A percentile compares a stretch with the other conserved stretches of the same genome.
These are phyloP conservation scores for Vireo griseus DNA, from an alignment of 2,797 vertebrate genomes.

Conservation along the genomic window DNA sequence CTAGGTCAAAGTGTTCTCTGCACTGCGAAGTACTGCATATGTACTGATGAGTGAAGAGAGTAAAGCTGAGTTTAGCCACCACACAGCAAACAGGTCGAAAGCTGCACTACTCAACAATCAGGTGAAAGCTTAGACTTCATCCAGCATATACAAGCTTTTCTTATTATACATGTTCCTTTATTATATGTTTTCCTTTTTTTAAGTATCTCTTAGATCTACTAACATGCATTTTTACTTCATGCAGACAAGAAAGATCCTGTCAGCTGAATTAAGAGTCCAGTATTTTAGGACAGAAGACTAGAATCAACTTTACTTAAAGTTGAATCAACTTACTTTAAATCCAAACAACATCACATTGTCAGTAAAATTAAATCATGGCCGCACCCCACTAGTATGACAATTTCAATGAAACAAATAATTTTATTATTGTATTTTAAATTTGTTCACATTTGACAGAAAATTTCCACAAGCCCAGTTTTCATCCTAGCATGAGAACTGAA, in stretches of 20 bases:
- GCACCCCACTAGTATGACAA: background rate
- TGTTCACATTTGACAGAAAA: background rate
- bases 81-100: rapidly evolving
- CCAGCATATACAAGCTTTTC: background rate
- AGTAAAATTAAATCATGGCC: background rate
- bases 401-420: background rate
- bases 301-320: background rate
- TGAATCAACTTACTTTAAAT: background rate
- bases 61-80: background rate
- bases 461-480: background rate
- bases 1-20: background rate
- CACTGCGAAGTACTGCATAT: background rate
- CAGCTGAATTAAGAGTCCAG: background rate
- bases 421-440: background rate
- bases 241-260: background rate
- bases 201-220: background rate
- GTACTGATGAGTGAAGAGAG: rapidly evolving
- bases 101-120: background rate
- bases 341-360: background rate
- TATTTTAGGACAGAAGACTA: background rate
- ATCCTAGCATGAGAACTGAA: background rate
- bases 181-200: background rate
- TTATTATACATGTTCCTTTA: background rate
- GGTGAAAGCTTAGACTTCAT: background rate
- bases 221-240: background rate